Evolutionary conservation across 1,140 invertebrate species (phyloP), one percentile per base, ranked within the genome.

Genomic region (Drosophila leontia): DNA sequence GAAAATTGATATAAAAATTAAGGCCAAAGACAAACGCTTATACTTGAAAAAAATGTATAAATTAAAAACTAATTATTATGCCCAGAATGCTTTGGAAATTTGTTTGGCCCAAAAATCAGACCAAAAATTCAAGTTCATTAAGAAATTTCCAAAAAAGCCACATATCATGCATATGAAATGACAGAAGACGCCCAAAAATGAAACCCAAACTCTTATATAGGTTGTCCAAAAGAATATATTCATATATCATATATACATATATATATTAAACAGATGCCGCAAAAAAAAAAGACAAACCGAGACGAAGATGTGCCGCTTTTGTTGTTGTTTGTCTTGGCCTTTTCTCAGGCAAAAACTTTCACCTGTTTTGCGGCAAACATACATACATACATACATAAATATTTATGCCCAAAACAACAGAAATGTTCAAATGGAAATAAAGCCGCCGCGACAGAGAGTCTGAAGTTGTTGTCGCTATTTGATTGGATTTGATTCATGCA

Each of bases 381-480:
- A 29, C 26, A 29, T 29, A 29, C 26, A 29, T 29, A 29, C 26
- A 29, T 23, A 65, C 74, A 78, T 78, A 78, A 78, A 78, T 78
- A 78, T 78, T 78, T 78, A 78, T 78, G 76, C 53, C 47, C 75
- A 78, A 78, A 78, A 76, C 50, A 55, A 57, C 57, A 62, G 70
- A 72, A 71, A 72, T 34, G 35, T 34, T 51, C 44, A 50, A 53
- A 39, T 61, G 48, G 60, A 61, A 61, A 72, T 60, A 60, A 56
- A 47, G 37, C 13, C 48, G 34, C 47, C 47, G 37, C 63, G 37
- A 51, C 34, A 23, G 55, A 32, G 55, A 39, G 53, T 56, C 53
- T 56, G 53, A 77, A 53, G 62, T 47, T 69, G 62, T 47, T 69
- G 68, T 71, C 67, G 51, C 64, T 5, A 57, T 68, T 70, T 51